phyloP scores from a whole-genome alignment of 2,888 invertebrate genomes.

The Merodon equestris region DNA sequence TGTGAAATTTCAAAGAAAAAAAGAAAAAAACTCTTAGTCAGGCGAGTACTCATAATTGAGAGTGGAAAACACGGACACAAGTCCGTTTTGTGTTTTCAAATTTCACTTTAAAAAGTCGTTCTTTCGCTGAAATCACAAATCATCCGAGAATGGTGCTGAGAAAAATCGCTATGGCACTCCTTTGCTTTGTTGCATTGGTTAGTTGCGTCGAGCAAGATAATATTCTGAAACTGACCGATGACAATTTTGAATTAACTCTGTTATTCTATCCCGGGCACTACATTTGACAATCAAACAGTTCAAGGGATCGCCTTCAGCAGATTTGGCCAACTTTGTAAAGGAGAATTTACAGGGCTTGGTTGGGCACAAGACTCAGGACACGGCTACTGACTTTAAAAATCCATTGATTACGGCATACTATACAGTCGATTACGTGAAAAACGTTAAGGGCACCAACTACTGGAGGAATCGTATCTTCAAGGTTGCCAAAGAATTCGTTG shows the following conservation, averaged over 20 bases:
- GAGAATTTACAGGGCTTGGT: constrained; percentile 94
- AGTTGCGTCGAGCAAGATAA: constrained; percentile 83
- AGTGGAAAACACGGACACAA: too few species aligned
- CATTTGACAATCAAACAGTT: constrained; percentile 94
- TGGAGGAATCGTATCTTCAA: constrained; percentile 98
- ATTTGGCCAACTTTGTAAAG: constrained; percentile 90
- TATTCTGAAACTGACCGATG: constrained; percentile 89
- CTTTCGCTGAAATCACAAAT: not conserved
- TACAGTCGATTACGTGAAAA: constrained; percentile 96
- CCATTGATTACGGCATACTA: constrained; percentile 96
- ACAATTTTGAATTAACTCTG: constrained; percentile 86
- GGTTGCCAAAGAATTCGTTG: constrained; percentile 79
- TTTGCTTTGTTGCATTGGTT: constrained; percentile 65
- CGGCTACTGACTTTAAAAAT: constrained; percentile 90
- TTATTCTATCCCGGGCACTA: constrained; percentile 94
- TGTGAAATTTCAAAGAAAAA: constrained; percentile 19
- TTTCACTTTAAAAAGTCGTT: constrained; percentile 3
- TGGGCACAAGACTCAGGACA: constrained; percentile 93
- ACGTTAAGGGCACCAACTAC: constrained; percentile 98
- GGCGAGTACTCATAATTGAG: not conserved
- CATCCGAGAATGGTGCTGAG: constrained; percentile 70
- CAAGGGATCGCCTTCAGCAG: constrained; percentile 84
- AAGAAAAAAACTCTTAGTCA: constrained; percentile 23
- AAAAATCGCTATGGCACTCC: constrained; percentile 69
- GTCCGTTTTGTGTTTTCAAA: constrained; percentile 19